phyloP scores from a whole-genome alignment of 2,113 vertebrate species.

The Laterallus jamaicensis region DNA sequence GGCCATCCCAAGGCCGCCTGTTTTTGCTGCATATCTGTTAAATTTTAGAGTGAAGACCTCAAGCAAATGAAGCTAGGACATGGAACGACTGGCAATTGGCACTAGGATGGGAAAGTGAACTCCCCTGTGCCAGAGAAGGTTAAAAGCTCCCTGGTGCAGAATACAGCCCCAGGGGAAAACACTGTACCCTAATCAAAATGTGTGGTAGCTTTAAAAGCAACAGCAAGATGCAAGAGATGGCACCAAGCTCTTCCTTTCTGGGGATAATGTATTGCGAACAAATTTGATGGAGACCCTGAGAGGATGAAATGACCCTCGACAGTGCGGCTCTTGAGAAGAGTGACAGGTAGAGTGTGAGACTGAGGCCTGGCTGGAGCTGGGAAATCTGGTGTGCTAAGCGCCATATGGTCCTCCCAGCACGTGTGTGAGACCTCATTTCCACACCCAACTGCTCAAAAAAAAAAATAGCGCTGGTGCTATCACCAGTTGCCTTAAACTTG shows the following conservation, averaged over 20 bases:
- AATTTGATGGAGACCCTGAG: background rate
- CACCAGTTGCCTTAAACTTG: background rate
- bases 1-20: background rate
- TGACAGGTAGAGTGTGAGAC: conserved; percentile 66
- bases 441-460: conserved; percentile 55
- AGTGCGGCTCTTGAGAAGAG: conserved; percentile 39
- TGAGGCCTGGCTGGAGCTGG: conserved; percentile 65
- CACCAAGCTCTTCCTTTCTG: background rate
- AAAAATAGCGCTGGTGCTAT: conserved; percentile 20
- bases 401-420: conserved; percentile 36
- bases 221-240: background rate
- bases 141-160: background rate
- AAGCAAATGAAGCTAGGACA: background rate
- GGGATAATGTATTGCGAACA: background rate
- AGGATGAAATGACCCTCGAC: conserved; percentile 36
- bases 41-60: background rate
- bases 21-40: background rate
- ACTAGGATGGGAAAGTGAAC: background rate
- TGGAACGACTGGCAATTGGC: background rate
- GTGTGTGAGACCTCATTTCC: conserved; percentile 48
- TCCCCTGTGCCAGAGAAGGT: background rate
- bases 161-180: background rate
- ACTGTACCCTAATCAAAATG: background rate
- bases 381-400: conserved; percentile 57
- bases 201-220: background rate